Evolutionary conservation across 2,797 vertebrate genomes (phyloP).

Genomic region (Pogonophryne albipinna): DNA sequence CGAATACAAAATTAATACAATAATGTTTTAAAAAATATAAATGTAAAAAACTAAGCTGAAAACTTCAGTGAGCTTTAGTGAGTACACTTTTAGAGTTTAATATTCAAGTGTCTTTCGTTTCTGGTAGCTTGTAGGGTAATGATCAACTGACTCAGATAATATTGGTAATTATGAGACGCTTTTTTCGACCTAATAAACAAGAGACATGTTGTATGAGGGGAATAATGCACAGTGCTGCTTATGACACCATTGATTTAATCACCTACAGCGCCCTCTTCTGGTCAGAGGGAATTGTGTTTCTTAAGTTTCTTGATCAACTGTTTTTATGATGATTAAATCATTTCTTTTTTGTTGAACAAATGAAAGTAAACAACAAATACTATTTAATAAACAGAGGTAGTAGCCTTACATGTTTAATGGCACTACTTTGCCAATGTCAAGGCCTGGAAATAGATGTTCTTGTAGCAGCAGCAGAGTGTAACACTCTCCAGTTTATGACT

Average conservation of each 20-base stretch:
- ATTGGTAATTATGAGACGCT: background rate
- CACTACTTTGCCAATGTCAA: background rate
- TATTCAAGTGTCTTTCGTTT: background rate
- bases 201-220: too few species aligned
- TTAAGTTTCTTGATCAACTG: background rate
- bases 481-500: conserved; percentile 50
- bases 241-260: conserved; percentile 16
- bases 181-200: background rate
- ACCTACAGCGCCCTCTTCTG: conserved; percentile 38
- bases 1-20: background rate
- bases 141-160: background rate
- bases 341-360: background rate
- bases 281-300: background rate
- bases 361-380: background rate
- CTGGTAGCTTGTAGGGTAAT: background rate
- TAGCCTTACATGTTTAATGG: background rate
- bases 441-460: background rate
- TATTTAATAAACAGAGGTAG: fast-evolving
- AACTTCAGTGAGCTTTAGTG: background rate
- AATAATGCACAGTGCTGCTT: background rate
- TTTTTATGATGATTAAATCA: background rate
- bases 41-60: background rate
- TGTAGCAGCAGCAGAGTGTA: background rate
- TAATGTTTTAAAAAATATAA: background rate
- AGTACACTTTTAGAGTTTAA: background rate